Conservation (phyloP, 2,113 vertebrate genomes). For the Heteronetta atricapilla region DNA sequence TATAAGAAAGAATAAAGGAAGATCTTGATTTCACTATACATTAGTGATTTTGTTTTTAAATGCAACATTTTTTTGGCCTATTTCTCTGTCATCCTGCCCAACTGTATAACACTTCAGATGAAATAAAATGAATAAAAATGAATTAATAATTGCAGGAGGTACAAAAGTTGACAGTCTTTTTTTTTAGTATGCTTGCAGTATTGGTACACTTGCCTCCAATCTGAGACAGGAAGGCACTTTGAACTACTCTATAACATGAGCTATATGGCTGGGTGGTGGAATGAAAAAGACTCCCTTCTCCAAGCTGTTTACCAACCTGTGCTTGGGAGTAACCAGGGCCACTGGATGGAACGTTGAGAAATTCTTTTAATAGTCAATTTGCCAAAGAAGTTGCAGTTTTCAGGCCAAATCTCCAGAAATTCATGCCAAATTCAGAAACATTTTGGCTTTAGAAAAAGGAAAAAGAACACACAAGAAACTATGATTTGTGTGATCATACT, state of each 20-base stretch:
- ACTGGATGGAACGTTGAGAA: neutral
- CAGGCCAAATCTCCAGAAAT: neutral
- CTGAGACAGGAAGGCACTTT: neutral
- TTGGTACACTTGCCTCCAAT: neutral
- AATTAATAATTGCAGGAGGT: neutral
- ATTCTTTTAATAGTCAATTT: neutral
- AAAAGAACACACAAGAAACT: neutral
- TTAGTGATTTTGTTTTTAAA: neutral
- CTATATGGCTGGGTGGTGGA: neutral
- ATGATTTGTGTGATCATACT: neutral
- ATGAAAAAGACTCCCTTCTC: neutral
- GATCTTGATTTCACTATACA: neutral
- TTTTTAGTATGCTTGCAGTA: neutral
- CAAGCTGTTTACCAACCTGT: neutral
- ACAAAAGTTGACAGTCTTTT: neutral
- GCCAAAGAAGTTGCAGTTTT: slow-evolving; percentile 2
- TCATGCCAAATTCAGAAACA: neutral
- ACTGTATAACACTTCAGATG: neutral
- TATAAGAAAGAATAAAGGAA: neutral
- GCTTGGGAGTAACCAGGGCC: neutral
- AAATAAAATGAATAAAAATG: neutral
- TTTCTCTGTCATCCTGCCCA: neutral
- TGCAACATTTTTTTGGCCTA: neutral
- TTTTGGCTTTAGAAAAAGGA: neutral
- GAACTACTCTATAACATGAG: neutral